These are phyloP conservation scores for Riparia riparia DNA, from an alignment of 2,113 vertebrate species.

Conservation along the genomic window DNA sequence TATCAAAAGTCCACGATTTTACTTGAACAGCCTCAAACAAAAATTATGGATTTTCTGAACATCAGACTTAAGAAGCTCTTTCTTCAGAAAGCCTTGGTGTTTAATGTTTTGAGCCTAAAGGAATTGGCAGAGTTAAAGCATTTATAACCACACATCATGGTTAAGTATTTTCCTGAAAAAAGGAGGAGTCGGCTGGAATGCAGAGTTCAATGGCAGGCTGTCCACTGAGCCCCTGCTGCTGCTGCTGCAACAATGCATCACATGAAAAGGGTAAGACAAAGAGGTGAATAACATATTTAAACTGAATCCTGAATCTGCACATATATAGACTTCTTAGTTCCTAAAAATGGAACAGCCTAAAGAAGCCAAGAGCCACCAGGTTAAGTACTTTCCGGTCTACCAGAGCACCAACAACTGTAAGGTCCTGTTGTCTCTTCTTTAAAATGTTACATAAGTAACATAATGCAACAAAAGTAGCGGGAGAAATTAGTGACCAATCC, in stretches of 20 bases:
- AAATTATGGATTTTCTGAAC: not conserved
- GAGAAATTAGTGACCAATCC: not conserved
- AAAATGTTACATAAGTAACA: not conserved
- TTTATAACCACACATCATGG: not conserved
- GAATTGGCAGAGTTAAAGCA: not conserved
- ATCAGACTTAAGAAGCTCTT: not conserved
- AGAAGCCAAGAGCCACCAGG: not conserved
- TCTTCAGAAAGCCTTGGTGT: not conserved
- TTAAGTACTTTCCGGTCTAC: rapidly evolving
- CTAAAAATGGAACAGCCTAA: not conserved
- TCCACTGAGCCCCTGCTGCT: not conserved
- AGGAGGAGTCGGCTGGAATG: not conserved
- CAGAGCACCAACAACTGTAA: too few species aligned
- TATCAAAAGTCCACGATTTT: not conserved
- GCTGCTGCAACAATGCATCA: not conserved
- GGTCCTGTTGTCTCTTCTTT: not conserved
- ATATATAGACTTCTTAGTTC: not conserved
- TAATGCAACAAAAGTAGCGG: rapidly evolving
- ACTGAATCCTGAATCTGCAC: not conserved
- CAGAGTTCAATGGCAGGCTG: not conserved
- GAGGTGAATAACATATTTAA: not conserved
- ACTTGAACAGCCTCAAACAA: not conserved
- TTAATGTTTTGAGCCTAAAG: not conserved
- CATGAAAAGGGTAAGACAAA: too few species aligned
- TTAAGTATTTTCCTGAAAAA: not conserved